Base-by-base conservation (phyloP, 35 echinoderm and acorn worm species). In the Lytechinus pictus region DNA sequence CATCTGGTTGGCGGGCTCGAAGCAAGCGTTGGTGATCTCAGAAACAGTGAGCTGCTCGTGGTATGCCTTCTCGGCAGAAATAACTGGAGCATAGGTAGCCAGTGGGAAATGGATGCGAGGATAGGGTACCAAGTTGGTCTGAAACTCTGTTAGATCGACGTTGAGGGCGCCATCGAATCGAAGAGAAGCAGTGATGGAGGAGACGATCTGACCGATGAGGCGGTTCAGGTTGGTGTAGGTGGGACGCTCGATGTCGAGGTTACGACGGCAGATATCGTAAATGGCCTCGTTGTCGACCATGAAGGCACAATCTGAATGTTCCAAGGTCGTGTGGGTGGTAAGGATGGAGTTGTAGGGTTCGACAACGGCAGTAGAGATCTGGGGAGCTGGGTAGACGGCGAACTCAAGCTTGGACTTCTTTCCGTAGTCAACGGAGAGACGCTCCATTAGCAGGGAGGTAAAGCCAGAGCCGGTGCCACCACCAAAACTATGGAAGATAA, bases 261-360 rank as follows among this genome's bases (percentile, higher is more conserved):
- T 98, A 61, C 97, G 96, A 9, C 95, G 86, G 86, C 97, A 98
- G 96, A 98, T 98, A 51, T 98, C 97, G 90, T 98, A 98, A 95
- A 98, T 97, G 94, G 97, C 97, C 95, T 98, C 97, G 93, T 98
- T 98, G 93, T 98, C 97, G 86, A 98, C 97, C 96, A 98, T 97
- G 89, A 98, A 98, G n/a, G 97, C 97, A 86, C 97, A 98, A 86
- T 98, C 97, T 54, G 97, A 93, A 54, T 98, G 97, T 14, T 98
- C 97, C 8, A 98, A 94, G 51, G 96, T 98, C 27, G 96, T 97
- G 72, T 98, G 97, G 56, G 97, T 97, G n/a, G 95, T 98, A 95
- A 98, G 33, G 33, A 44, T 44, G 33, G 33, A 44, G 33, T 44
- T 44, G 33, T 44, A 44, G 2, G 33, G 33, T 2, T 44, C 33